phyloP scores from a whole-genome alignment of 2,797 vertebrate genomes.

The Pachyuromys duprasi region DNA sequence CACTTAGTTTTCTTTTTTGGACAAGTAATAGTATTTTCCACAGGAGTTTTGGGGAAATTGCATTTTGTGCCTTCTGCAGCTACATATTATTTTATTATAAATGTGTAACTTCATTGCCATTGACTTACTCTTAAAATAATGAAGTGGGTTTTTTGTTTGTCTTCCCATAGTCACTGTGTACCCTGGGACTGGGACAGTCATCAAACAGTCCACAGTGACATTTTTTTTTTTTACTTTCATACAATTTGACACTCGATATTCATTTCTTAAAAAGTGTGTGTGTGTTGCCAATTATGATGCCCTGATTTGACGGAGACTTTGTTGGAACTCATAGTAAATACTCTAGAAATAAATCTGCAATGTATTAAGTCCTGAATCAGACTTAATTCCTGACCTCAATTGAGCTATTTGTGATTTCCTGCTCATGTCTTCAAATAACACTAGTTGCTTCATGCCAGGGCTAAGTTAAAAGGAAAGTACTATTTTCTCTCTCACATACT shows the following conservation, averaged over 20 bases:
- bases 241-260: background rate
- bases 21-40: conserved; percentile 6
- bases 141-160: background rate
- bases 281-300: background rate
- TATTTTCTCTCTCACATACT: background rate
- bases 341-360: conserved; percentile 10
- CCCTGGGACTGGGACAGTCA: background rate
- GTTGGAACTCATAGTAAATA: conserved; percentile 25
- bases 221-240: conserved; percentile 58
- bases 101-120: background rate
- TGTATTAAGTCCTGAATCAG: conserved; percentile 32
- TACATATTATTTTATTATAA: background rate
- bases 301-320: conserved; percentile 53
- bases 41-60: background rate
- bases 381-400: conserved; percentile 35
- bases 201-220: conserved; percentile 6
- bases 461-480: conserved; percentile 11
- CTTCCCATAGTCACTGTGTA: conserved; percentile 8
- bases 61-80: conserved; percentile 11
- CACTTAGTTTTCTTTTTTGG: background rate
- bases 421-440: conserved; percentile 37
- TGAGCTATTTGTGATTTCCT: conserved; percentile 49
- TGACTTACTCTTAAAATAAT: conserved; percentile 34
- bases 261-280: background rate
- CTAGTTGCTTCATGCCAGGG: background rate